Evolutionary conservation across 2,113 vertebrate genomes (phyloP).

Genomic region (Corythornis vintsioides): DNA sequence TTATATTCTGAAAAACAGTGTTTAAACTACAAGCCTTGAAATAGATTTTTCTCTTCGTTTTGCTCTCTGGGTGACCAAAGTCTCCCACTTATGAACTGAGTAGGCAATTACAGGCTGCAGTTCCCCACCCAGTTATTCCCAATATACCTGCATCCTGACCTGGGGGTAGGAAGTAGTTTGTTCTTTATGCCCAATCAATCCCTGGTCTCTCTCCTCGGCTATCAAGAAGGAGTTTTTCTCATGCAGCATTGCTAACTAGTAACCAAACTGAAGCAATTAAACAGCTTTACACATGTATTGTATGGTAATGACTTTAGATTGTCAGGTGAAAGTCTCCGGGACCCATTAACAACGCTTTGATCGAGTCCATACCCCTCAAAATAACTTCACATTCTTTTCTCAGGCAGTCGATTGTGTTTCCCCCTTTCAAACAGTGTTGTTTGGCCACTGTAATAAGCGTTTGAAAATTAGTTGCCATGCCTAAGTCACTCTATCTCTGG

Average conservation of each 20-base stretch:
- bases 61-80: background rate
- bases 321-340: background rate
- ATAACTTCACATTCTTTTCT: background rate
- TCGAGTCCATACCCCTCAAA: background rate
- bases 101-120: background rate
- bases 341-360: background rate
- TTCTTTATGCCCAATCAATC: background rate
- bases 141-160: background rate
- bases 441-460: background rate
- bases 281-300: background rate
- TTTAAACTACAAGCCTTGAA: background rate
- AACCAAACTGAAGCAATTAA: constrained; percentile 24
- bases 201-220: background rate
- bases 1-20: background rate
- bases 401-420: background rate
- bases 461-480: background rate
- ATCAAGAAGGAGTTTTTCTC: background rate
- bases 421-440: background rate
- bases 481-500: background rate
- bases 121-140: background rate
- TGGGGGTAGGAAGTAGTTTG: background rate
- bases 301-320: background rate
- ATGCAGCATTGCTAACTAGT: background rate
- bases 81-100: background rate
- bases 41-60: constrained; percentile 6